Conservation (phyloP, 2,797 vertebrate species). For the Esox masquinongy region DNA sequence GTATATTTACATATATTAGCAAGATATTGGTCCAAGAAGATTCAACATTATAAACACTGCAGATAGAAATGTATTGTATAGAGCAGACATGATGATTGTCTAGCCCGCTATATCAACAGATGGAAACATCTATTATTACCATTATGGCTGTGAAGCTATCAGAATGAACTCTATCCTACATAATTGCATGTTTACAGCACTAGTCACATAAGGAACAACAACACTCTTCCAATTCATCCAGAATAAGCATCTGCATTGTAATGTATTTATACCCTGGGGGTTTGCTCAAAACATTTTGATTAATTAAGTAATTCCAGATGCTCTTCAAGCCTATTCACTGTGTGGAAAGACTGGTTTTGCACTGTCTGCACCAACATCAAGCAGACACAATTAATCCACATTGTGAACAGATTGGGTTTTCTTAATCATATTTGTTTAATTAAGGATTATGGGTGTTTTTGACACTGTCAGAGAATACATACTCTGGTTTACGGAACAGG, state of each 20-base stretch:
- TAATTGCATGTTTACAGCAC: neutral
- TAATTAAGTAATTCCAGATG: conserved; percentile 2
- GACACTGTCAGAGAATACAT: neutral
- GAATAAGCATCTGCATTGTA: neutral
- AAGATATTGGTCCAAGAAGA: neutral
- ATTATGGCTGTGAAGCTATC: neutral
- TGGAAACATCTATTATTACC: neutral
- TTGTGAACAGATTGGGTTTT: neutral
- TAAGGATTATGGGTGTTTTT: neutral
- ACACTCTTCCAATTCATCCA: neutral
- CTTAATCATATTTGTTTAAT: conserved; percentile 1
- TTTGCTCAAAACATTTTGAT: conserved; percentile 3
- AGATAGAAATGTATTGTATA: neutral
- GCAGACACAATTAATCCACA: neutral
- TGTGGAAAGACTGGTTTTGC: neutral
- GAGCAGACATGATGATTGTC: neutral
- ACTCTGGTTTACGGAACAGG: neutral
- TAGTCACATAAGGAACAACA: neutral
- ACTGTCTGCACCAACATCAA: neutral
- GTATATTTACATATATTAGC: neutral
- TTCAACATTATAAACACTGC: neutral
- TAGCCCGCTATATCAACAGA: neutral
- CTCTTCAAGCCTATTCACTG: neutral
- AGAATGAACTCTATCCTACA: neutral
- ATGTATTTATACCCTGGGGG: neutral